phyloP scores from a whole-genome alignment of 2,797 vertebrate genomes.

The Thalassophryne amazonica region DNA sequence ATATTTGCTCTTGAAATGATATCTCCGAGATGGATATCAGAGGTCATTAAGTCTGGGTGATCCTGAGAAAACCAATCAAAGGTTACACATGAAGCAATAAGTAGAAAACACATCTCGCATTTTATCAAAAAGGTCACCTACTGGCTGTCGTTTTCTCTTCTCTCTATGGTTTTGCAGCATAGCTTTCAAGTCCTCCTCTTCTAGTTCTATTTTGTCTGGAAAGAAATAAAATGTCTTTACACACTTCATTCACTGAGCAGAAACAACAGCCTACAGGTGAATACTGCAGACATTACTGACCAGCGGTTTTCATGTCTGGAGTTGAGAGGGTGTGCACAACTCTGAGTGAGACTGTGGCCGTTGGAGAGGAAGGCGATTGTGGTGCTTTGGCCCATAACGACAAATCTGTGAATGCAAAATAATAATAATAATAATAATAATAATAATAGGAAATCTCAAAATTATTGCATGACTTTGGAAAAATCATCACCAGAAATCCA shows the following conservation, averaged over 20 bases:
- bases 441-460: too few species aligned
- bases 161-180: slow-evolving; percentile 92
- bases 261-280: not conserved
- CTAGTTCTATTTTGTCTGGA: slow-evolving; percentile 89
- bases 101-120: not conserved
- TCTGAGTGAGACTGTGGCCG: slow-evolving; percentile 83
- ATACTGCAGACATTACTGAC: slow-evolving; percentile 65
- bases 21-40: slow-evolving; percentile 89
- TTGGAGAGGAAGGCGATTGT: slow-evolving; percentile 81
- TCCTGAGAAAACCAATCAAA: slow-evolving; percentile 74
- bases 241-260: not conserved
- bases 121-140: slow-evolving; percentile 63
- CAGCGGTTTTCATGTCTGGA: slow-evolving; percentile 92
- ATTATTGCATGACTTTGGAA: too few species aligned
- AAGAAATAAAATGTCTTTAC: slow-evolving; percentile 16
- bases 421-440: too few species aligned
- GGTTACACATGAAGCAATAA: not conserved
- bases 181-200: slow-evolving; percentile 86
- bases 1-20: slow-evolving; percentile 92
- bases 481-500: too few species aligned
- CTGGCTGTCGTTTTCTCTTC: slow-evolving; percentile 92
- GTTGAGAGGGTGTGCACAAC: slow-evolving; percentile 91
- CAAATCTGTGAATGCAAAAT: slow-evolving; percentile 56
- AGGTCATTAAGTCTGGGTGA: slow-evolving; percentile 91
- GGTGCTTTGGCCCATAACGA: slow-evolving; percentile 73